Percentiles rank a stretch among this genome's conserved stretches.
phyloP scores from a whole-genome alignment of 2,113 vertebrate species.

The Ammodytes marinus region DNA sequence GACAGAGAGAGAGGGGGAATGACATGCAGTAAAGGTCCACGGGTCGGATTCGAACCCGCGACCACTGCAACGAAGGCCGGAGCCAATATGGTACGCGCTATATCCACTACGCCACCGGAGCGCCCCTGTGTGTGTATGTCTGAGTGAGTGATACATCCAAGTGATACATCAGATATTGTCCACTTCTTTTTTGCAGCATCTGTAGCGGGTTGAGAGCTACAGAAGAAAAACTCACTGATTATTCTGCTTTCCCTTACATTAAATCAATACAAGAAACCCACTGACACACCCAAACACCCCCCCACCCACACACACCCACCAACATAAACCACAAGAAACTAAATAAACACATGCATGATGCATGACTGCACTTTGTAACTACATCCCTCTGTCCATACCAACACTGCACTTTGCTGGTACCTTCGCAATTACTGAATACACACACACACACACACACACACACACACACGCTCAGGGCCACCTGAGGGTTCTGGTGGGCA shows the following conservation, averaged over 20 bases:
- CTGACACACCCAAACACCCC: neutral
- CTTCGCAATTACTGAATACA: conserved; percentile 43
- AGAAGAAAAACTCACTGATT: conserved; percentile 52
- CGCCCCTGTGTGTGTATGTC: neutral
- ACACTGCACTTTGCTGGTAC: conserved; percentile 10
- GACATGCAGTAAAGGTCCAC: too few species aligned
- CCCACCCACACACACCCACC: conserved; percentile 1
- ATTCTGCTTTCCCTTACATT: conserved; percentile 48
- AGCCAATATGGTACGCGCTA: too few species aligned
- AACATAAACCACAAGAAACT: neutral
- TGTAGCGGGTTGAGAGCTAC: conserved; percentile 11
- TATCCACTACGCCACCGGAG: too few species aligned
- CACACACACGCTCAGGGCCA: conserved; percentile 27
- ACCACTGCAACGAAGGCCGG: too few species aligned
- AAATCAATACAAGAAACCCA: conserved; percentile 55
- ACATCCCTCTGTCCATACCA: conserved; percentile 50
- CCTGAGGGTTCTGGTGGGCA: conserved; percentile 70
- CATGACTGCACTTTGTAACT: conserved; percentile 53
- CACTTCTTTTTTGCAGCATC: conserved; percentile 30
- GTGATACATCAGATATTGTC: conserved; percentile 42
- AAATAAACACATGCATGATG: conserved; percentile 39
- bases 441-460: neutral
- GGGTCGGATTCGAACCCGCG: too few species aligned
- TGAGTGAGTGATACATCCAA: neutral
- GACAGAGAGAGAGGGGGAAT: too few species aligned